Percentiles rank a stretch among this genome's conserved stretches.
Conservation (phyloP, 1,140 invertebrate species). For the Ostrea edulis region DNA sequence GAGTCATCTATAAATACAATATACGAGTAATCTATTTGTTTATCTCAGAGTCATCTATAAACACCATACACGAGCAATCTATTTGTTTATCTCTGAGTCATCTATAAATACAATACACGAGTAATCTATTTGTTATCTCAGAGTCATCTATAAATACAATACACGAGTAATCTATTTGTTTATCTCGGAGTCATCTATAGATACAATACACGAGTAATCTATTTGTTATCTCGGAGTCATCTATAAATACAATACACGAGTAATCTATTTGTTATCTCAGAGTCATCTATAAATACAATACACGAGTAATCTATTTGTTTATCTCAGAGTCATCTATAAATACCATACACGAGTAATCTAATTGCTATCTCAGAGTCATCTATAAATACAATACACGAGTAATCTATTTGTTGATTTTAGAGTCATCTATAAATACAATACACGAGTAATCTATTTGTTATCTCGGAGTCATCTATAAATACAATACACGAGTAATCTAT, state of each 20-base stretch:
- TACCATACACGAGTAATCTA: too few species aligned
- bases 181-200: constrained; percentile 15
- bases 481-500: too few species aligned
- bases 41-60: too few species aligned
- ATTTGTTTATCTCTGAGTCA: constrained; percentile 73
- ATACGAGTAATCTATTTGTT: neutral
- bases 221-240: neutral
- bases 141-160: constrained; percentile 38
- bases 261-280: neutral
- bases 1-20: constrained; percentile 38
- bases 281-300: constrained; percentile 38
- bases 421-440: constrained; percentile 38
- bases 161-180: neutral
- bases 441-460: neutral
- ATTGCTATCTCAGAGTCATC: neutral
- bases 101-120: too few species aligned
- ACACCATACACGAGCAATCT: too few species aligned
- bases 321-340: constrained; percentile 24
- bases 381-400: too few species aligned
- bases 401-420: neutral
- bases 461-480: constrained; percentile 18
- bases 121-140: neutral
- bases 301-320: neutral
- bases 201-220: too few species aligned
- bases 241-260: too few species aligned